phyloP scores from a whole-genome alignment of 92 coral and sea anemone species.

The Actinernus sp. region DNA sequence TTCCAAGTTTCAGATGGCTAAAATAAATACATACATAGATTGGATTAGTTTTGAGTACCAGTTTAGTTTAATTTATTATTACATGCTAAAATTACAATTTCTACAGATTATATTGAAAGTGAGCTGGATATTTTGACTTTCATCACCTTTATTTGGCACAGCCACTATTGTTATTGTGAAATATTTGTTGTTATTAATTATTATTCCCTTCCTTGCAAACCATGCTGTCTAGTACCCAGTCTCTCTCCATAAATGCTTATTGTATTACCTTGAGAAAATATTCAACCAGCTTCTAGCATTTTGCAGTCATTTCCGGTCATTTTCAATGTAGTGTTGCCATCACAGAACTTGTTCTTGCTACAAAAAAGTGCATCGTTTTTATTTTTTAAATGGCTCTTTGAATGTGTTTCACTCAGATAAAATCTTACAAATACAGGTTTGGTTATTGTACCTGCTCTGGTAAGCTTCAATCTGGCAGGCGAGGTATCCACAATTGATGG shows the following conservation, averaged over 20 bases:
- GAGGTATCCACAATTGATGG: conserved; percentile 1
- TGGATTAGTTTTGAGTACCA: neutral
- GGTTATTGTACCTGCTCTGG: neutral
- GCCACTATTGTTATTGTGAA: too few species aligned
- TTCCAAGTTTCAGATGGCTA: too few species aligned
- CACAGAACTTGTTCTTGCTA: conserved; percentile 35
- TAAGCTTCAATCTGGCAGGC: conserved; percentile 5
- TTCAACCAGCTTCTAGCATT: conserved; percentile 15
- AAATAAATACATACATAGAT: neutral
- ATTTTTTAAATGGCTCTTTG: neutral
- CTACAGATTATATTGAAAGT: too few species aligned
- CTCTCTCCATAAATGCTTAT: neutral
- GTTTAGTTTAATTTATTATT: too few species aligned
- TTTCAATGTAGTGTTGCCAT: conserved; percentile 37
- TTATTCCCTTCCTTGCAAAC: neutral
- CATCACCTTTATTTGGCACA: too few species aligned
- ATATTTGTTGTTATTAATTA: too few species aligned
- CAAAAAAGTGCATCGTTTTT: neutral
- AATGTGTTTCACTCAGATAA: neutral
- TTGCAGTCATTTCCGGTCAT: conserved; percentile 46
- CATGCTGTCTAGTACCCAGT: too few species aligned
- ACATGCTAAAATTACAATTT: too few species aligned
- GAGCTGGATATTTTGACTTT: too few species aligned
- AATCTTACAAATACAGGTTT: too few species aligned
- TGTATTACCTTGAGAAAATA: conserved; percentile 25